A percentile compares a stretch with the other conserved stretches of the same genome.
Evolutionary conservation across 2,888 invertebrate species (phyloP).

Genomic region (Drosophila nr. perissopoda): DNA sequence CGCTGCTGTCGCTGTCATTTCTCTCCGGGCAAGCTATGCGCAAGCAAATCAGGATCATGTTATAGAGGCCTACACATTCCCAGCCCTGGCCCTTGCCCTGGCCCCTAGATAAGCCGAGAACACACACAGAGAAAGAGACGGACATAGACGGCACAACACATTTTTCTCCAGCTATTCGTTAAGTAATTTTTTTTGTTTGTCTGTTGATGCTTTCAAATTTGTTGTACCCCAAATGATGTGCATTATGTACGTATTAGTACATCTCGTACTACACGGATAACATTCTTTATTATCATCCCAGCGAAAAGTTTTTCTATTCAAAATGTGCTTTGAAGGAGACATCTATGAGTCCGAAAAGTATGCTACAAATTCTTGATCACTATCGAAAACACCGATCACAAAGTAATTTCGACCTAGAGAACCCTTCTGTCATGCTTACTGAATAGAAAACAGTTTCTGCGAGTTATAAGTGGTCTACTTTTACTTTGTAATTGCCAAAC

Average conservation of each 20-base stretch:
- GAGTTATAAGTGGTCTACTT: not conserved
- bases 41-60: constrained; percentile 61
- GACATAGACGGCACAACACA: not conserved
- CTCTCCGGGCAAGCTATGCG: constrained; percentile 46
- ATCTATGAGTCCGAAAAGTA: not conserved
- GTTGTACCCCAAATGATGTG: constrained; percentile 32
- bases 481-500: not conserved
- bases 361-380: not conserved
- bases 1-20: constrained; percentile 57
- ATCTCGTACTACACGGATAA: constrained; percentile 1
- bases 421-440: not conserved
- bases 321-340: not conserved
- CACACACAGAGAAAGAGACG: not conserved
- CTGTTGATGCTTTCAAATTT: constrained; percentile 42
- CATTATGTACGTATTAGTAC: constrained; percentile 23
- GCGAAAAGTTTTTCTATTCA: not conserved
- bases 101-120: constrained; percentile 40
- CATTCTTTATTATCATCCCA: not conserved
- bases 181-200: constrained; percentile 15
- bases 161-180: constrained; percentile 29
- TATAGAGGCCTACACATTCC: constrained; percentile 43
- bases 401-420: not conserved
- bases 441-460: not conserved
- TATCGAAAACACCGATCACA: not conserved
- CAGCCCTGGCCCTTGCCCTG: not conserved